Base-by-base conservation (phyloP, 1,140 invertebrate species). In the Caenorhabditis brenneri region DNA sequence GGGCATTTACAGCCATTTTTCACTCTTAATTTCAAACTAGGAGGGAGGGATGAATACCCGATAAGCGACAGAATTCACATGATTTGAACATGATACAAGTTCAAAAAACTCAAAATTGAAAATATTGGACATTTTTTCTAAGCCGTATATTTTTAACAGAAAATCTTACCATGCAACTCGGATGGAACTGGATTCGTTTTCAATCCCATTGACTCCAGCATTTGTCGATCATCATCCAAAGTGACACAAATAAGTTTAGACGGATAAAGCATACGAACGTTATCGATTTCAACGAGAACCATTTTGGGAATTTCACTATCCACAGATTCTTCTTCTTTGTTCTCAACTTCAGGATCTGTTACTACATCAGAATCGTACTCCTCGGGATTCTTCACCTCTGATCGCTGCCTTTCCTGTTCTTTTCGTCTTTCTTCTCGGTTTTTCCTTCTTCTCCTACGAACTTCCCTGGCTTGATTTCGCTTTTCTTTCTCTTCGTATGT, bases 241-340 rank as follows among this genome's bases (percentile, higher is more conserved):
- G 82, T 83, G 3, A 86, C 22, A 74, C 79, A 85, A n/a, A 86
- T 31, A 15, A 85, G 53, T 24, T 31, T 46, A 6, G 85, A 58
- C 10, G 85, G 84, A 24, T 82, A 86, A 15, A 60, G 55, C 19
- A 86, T 29, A 1, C 80, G 78, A 51, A 86, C 84, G 19, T 78
- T 74, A 5, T 80, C 80, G 33, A 86, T 79, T 78, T 86, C 85
- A 31, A 86, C 51, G 4, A 55, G 51, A 22, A 86, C 84, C 85
- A 86, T 86, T 55, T 58, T 81, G 12, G 85, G 85, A 2, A 86
- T 29, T 10, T 53, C 84, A 16, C 78, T 78, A 9, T 69, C 33
- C 10, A 82, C 55, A 2, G 16, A 22, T 69, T 74, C 36, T 82
- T n/a, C n/a, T n/a, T 49, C 81, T 24, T 51, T 65, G 9, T 49